Evolutionary conservation across 2,888 invertebrate genomes (phyloP).

Genomic region (Danaus chrysippus): DNA sequence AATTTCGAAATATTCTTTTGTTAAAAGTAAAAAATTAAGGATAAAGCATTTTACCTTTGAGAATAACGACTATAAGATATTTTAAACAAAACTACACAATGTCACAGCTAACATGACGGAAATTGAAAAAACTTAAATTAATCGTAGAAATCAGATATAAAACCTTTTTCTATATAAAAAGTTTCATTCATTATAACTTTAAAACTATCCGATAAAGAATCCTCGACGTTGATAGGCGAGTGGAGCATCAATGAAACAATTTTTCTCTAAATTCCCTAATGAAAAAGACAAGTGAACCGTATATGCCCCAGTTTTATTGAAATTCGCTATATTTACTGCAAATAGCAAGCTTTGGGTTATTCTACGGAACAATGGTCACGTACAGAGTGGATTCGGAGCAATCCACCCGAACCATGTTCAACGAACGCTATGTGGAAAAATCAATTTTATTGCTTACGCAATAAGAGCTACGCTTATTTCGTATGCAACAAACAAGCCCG

Average conservation of each 20-base stretch:
- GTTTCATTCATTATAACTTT: too few species aligned
- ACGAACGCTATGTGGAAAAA: slow-evolving; percentile 12
- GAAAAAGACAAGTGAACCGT: slow-evolving; percentile 23
- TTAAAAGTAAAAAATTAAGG: too few species aligned
- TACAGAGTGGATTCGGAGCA: slow-evolving; percentile 20
- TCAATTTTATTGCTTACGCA: slow-evolving; percentile 8
- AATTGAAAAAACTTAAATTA: too few species aligned
- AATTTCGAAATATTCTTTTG: too few species aligned
- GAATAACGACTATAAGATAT: too few species aligned
- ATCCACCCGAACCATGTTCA: slow-evolving; percentile 13
- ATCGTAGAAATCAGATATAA: too few species aligned
- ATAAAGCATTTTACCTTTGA: too few species aligned
- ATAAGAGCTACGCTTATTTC: slow-evolving; percentile 9
- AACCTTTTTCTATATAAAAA: too few species aligned
- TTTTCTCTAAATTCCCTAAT: slow-evolving; percentile 15
- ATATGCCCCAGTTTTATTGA: slow-evolving; percentile 26
- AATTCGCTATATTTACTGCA: slow-evolving; percentile 33
- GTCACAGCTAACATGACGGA: too few species aligned
- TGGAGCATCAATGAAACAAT: not conserved
- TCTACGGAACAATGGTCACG: slow-evolving; percentile 23
- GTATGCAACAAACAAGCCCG: slow-evolving; percentile 9
- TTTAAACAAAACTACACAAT: too few species aligned
- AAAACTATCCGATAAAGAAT: too few species aligned
- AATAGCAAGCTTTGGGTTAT: slow-evolving; percentile 21
- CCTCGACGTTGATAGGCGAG: not conserved